Evolutionary conservation across 1,140 invertebrate species (phyloP), one percentile per base, ranked within the genome.

Genomic region (Sogatella furcifera): DNA sequence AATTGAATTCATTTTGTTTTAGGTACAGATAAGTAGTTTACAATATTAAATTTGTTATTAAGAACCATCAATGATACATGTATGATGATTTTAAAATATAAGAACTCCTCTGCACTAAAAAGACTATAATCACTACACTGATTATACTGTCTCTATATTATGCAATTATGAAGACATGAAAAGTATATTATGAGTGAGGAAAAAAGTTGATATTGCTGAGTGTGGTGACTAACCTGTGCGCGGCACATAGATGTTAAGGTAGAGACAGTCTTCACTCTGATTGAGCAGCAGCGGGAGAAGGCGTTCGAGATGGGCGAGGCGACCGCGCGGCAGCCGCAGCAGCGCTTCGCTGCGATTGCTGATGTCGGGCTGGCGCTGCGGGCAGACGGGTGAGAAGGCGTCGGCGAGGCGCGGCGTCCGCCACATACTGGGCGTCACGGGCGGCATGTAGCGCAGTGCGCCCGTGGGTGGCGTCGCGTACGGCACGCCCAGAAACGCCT

Each of bases 261-360:
- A 97, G 67, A 97, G 85, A 74, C 95, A 98, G 79, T 98, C 95
- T 78, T 98, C 95, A 73, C 86, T 92, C 78, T 96, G 92, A 71
- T 96, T 91, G 65, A 81, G 81, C 38, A 97, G 78, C 63, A 90
- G 78, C 9, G 90, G 88, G 57, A 88, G 76, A 64, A 97, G 77
- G 63, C 86, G 82, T 66, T 90, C 84, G 28, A 97, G 79, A 70
- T 92, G 88, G 24, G 85, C 81, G 34, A 94, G 81, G 17, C 90
- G 80, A 13, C 84, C 86, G 34, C 86, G 78, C 9, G 95, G 92
- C 67, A 90, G 83, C 65, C 84, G 77, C 64, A 87, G 74, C 22
- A 86, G 74, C 1, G 87, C 84, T 66, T 92, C 88, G 21, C 87
- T 84, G 61, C 84, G 81, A 65, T 84, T 83, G 64, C 72, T 76